Evolutionary conservation across 2,797 vertebrate species (phyloP), one percentile per base, ranked within the genome.

Genomic region (Eleutherodactylus coqui): DNA sequence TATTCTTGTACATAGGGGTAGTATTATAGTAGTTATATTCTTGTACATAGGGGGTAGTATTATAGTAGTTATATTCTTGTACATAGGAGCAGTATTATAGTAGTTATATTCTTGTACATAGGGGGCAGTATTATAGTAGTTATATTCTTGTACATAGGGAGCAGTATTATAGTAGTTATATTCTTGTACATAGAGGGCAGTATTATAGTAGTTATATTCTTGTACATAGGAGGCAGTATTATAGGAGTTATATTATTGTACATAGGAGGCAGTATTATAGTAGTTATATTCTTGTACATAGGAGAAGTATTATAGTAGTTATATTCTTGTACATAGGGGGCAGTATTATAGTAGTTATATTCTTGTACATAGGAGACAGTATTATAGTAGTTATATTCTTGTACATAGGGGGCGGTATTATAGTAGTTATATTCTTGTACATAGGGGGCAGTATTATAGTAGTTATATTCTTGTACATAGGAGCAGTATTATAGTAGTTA

Each of bases 391-490:
- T 3, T 11, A 11, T 11, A 11, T 51, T 19, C 11, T 51, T 19
- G 11, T 8, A 3, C 3, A n/a, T n/a, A n/a, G n/a, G n/a, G n/a
- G n/a, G n/a, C n/a, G 32, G 64, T 69, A 69, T 69, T 69, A 69
- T 38, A 69, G 32, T 69, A 69, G 64, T 69, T 69, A 69, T 69
- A 69, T 69, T 69, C 34, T 69, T 70, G 9, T 38, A 70, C 17
- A 70, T 34, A 67, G 11, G 69, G 10, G 3, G 67, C 19, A 72
- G 69, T 72, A 72, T 72, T 72, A 72, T n/a, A 72, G 36, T 72
- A 72, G 69, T 72, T 72, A 41, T n/a, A 72, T 72, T 72, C 36
- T n/a, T 72, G 38, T 41, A 72, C 7, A 72, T 72, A 72, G 19
- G 36, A 9, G 21, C 38, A 72, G 38, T 72, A 72, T 72, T 72